These are phyloP conservation scores for Clarias platycephalus DNA, from an alignment of 2,797 vertebrate species.

Conservation along the genomic window DNA sequence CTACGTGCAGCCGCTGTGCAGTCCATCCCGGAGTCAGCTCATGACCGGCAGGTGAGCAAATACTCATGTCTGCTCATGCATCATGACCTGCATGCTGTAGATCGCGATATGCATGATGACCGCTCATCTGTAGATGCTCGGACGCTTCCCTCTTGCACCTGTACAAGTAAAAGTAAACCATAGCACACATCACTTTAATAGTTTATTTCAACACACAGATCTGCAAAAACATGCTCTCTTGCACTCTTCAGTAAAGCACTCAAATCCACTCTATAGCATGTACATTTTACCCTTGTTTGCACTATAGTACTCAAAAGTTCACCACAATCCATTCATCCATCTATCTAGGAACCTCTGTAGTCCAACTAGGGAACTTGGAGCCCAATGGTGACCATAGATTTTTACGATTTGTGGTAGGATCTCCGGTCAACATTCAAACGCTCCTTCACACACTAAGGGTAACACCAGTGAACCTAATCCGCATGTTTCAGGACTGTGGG, in stretches of 20 bases:
- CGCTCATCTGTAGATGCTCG: no score
- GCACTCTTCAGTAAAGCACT: neutral
- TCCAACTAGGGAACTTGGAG: no score
- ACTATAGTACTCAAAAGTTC: neutral
- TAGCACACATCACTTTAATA: neutral
- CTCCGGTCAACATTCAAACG: no score
- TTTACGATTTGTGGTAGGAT: no score
- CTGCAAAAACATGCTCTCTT: neutral
- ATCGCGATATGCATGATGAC: neutral
- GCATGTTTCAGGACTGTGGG: no score
- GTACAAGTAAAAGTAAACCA: neutral
- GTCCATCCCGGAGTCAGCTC: slow-evolving; percentile 92
- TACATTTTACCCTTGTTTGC: neutral
- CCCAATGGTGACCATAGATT: no score
- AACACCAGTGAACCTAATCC: no score
- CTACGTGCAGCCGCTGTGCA: slow-evolving; percentile 97
- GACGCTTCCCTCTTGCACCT: neutral
- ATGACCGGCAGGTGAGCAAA: slow-evolving; percentile 92
- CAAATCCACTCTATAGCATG: neutral
- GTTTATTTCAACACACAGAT: neutral
- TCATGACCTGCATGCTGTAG: neutral
- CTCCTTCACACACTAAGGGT: no score
- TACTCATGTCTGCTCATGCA: neutral
- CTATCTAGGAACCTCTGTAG: no score
- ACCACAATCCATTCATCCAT: no score